Base-by-base conservation (phyloP, 2,888 invertebrate genomes). In the Auanema freiburgensis region DNA sequence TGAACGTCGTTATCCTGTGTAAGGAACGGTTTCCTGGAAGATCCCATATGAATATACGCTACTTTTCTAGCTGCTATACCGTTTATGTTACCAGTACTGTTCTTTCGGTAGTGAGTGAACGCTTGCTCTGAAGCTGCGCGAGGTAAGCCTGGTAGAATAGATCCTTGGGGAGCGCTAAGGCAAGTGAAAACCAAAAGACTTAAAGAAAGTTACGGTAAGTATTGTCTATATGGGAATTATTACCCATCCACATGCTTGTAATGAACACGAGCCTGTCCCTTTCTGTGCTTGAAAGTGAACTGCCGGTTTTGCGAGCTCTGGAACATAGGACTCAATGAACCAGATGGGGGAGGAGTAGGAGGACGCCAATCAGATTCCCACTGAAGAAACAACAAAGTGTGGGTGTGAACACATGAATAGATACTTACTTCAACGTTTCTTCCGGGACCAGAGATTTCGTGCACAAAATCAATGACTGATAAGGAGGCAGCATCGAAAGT, bases 251-350 rank as follows among this genome's bases (percentile, higher is more conserved):
- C 21, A 33, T 23, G 33, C 2, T 24, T 18, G 53, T 53, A 53
- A 33, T 53, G 53, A 16, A 53, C 12, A 14, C 16, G 21, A 8
- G 53, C 53, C 53, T 24, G 23, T 23, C 12, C 11, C 24, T 53
- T 53, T 24, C 23, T 53, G 24, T 53, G 53, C 25, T 53, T 53
- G 21, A 18, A 53, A 33, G 24, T 23, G 53, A 23, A 53, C 53
- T 53, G 53, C 12, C 25, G 11, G 2, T 23, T 11, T 33, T 53
- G 53, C 46, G 46, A 46, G 16, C 21, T 16, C 16, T 21, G 16
- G 46, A 16, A 46, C 16, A 21, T 16, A 46, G 21, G 16, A 46
- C 46, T 21, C 16, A 18, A 46, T 21, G 46, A 46, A 46, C 21
- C 16, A n/a, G 52, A n/a, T 21, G n/a, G 18, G n/a, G 52, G 52